Evolutionary conservation across 2,888 invertebrate species (phyloP).

Genomic region (Blomia tropicalis): DNA sequence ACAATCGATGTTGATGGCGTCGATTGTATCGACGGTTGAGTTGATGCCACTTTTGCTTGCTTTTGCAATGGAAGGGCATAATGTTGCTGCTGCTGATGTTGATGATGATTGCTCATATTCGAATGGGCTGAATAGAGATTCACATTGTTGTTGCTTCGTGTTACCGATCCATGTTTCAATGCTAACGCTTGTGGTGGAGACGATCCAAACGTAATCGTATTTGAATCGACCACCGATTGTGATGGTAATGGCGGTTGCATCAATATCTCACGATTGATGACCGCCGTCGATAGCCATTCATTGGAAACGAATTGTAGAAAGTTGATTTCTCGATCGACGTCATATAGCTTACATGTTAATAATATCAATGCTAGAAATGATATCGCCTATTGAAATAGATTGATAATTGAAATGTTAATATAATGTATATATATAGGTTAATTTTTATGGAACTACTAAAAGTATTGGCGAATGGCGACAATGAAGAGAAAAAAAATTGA

Average conservation of each 20-base stretch:
- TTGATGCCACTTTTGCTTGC: background rate
- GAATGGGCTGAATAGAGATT: slow-evolving; percentile 3
- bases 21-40: background rate
- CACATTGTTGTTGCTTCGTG: background rate
- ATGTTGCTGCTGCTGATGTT: background rate
- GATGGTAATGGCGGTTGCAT: background rate
- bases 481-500: too few species aligned
- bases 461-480: too few species aligned
- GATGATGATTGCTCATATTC: background rate
- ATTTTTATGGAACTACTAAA: background rate
- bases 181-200: background rate
- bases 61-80: background rate
- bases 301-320: slow-evolving; percentile 27
- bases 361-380: slow-evolving; percentile 30
- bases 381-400: slow-evolving; percentile 26
- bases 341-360: slow-evolving; percentile 27
- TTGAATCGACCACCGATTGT: background rate
- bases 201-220: background rate
- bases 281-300: slow-evolving; percentile 27
- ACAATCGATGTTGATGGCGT: background rate
- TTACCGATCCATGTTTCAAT: background rate
- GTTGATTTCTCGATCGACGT: slow-evolving; percentile 28
- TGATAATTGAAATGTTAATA: background rate
- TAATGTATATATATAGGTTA: background rate
- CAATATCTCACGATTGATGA: slow-evolving; percentile 12